A percentile compares a stretch with the other conserved stretches of the same genome.
These are phyloP conservation scores for Thamnophis sirtalis DNA, from an alignment of 2,113 vertebrate species.

Conservation along the genomic window DNA sequence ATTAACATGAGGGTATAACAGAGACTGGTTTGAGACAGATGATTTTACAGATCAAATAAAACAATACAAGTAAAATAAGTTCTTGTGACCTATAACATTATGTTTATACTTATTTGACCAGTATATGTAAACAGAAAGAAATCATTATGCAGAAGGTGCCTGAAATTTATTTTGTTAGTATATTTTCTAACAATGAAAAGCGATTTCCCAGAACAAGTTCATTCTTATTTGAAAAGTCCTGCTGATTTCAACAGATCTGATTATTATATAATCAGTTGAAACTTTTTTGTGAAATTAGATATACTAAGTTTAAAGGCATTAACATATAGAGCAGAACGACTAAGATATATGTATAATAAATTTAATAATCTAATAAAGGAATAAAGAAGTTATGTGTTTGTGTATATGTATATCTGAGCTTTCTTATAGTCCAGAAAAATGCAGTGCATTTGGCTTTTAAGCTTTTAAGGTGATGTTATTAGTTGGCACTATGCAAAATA, in stretches of 20 bases:
- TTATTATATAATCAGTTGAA: background rate
- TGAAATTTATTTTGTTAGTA: background rate
- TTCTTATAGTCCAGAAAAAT: background rate
- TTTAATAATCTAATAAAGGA: background rate
- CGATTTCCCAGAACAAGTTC: background rate
- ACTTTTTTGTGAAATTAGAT: background rate
- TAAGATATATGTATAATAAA: constrained; percentile 15
- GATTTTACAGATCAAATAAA: background rate
- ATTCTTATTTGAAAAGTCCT: background rate
- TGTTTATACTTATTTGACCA: background rate
- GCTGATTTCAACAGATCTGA: background rate
- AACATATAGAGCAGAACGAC: constrained; percentile 20
- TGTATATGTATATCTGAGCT: background rate
- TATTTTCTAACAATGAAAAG: background rate
- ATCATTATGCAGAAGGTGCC: background rate
- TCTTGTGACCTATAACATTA: background rate
- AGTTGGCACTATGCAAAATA: background rate
- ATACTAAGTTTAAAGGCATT: background rate
- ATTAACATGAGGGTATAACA: background rate
- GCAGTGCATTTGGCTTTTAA: background rate
- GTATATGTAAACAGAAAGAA: background rate
- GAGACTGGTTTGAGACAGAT: background rate
- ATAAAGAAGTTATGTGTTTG: background rate
- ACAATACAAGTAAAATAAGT: background rate
- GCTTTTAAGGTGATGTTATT: background rate